Conservation (phyloP, 2,888 invertebrate genomes). For the Charanyca ferruginea region DNA sequence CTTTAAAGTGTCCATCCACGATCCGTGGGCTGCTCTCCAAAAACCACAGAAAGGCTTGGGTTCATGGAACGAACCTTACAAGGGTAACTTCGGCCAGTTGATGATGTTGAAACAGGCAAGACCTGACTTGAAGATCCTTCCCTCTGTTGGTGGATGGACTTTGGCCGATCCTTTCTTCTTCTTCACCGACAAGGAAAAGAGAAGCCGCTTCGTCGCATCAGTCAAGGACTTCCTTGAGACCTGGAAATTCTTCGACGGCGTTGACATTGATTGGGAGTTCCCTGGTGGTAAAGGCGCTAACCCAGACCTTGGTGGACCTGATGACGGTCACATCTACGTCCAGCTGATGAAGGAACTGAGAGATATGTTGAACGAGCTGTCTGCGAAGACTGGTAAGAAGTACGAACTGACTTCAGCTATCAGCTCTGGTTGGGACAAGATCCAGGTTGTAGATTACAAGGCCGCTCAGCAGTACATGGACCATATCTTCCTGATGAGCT, state of each 20-base stretch:
- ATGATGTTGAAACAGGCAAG: conserved; percentile 88
- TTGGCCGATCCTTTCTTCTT: conserved; percentile 89
- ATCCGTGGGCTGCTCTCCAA: conserved; percentile 88
- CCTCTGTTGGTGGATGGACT: conserved; percentile 88
- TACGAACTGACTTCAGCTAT: conserved; percentile 89
- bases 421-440: conserved; percentile 89
- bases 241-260: conserved; percentile 89
- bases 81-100: conserved; percentile 88
- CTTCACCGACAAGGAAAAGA: conserved; percentile 83
- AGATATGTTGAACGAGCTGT: conserved; percentile 84
- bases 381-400: conserved; percentile 83
- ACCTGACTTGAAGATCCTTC: conserved; percentile 86
- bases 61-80: conserved; percentile 89
- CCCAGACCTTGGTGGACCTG: conserved; percentile 84
- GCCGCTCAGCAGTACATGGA: conserved; percentile 88
- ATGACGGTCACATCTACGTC: conserved; percentile 85
- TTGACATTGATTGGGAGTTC: conserved; percentile 90
- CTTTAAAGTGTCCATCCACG: conserved; percentile 88
- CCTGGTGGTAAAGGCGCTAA: conserved; percentile 89
- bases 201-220: conserved; percentile 84
- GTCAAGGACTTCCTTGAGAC: conserved; percentile 87
- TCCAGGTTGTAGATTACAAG: conserved; percentile 87
- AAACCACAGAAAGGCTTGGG: conserved; percentile 87
- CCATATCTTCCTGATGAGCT: conserved; percentile 89
- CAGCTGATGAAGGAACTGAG: conserved; percentile 85